phyloP scores from a whole-genome alignment of 1,140 invertebrate species.

The Drosophila arawakana region DNA sequence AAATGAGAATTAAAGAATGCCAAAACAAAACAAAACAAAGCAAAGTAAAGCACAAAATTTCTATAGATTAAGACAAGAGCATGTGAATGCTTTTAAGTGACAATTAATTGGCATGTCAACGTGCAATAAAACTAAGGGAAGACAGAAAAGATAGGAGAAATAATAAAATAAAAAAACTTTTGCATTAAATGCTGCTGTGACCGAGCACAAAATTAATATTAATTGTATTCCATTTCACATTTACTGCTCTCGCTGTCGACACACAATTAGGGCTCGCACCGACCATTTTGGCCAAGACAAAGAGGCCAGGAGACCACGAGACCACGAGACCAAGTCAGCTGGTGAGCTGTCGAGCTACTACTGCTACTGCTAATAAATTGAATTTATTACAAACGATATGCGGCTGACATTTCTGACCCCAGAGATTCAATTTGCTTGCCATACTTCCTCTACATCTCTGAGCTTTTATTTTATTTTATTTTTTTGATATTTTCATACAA shows the following conservation, averaged over 20 bases:
- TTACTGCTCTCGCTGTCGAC: slow-evolving; percentile 27
- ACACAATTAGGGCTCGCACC: slow-evolving; percentile 40
- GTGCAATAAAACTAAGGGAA: slow-evolving; percentile 20
- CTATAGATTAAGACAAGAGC: slow-evolving; percentile 40
- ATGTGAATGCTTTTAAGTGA: slow-evolving; percentile 81
- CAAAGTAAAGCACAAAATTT: not conserved
- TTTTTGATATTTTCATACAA: not conserved
- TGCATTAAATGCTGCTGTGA: slow-evolving; percentile 58
- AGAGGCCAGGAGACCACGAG: slow-evolving; percentile 42
- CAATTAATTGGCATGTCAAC: slow-evolving; percentile 67
- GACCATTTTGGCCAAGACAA: slow-evolving; percentile 42
- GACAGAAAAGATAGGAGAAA: not conserved
- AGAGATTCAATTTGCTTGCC: slow-evolving; percentile 64
- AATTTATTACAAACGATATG: slow-evolving; percentile 71
- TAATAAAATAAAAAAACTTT: slow-evolving; percentile 47
- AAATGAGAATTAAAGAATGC: slow-evolving; percentile 35
- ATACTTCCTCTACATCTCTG: slow-evolving; percentile 24
- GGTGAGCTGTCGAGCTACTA: slow-evolving; percentile 20
- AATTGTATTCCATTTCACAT: slow-evolving; percentile 68
- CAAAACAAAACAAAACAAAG: slow-evolving; percentile 22
- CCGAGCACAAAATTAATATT: slow-evolving; percentile 69
- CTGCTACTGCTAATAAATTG: slow-evolving; percentile 62
- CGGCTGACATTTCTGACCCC: slow-evolving; percentile 57
- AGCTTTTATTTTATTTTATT: slow-evolving; percentile 9
- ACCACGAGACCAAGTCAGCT: slow-evolving; percentile 8